Evolutionary conservation across 2,113 vertebrate species (phyloP), one percentile per base, ranked within the genome.

Genomic region (Albula goreensis): DNA sequence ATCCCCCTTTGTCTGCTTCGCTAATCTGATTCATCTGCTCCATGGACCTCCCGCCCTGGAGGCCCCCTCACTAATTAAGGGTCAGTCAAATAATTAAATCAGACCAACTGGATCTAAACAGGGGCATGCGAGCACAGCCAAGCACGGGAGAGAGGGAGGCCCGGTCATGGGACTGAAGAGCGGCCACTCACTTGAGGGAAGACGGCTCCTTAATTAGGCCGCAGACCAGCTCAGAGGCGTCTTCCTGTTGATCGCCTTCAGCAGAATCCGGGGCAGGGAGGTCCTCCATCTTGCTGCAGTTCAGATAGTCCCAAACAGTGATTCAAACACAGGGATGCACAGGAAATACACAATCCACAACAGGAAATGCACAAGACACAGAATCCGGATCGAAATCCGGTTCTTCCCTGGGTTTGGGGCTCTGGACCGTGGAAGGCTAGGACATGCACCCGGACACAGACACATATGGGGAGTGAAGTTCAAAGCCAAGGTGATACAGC

Each of bases 171-270:
- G 49, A 50, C 13, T 48, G 52, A 63, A 56, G 50, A 50, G 63
- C 9, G 22, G 5, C 84, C 19, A 85, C 96, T 94, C 86, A 98
- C 97, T 98, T 98, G 41, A 97, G 91, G 82, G 93, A 95, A 82
- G 97, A 97, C 60, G 98, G 96, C 86, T 98, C 97, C 41, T 91
- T 77, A 82, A 96, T 91, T 0, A 98, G 95, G 10, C 97, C 97
- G 1, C 90, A 91, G 77, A 98, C 87, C 0, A 95, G 89, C 1
- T 92, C 88, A 3, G 96, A 95, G 1, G 94, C 96, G 0, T 97
- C 96, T 87, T 97, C 95, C 57, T 86, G 85, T 22, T 78, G 10
- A 79, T 80, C 31, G 31, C 31, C 31, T 41, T 41, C 78, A 66
- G 57, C 11, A 0, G 22, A 85, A 82, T 80, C 83, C 52, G 53